Percentiles rank a stretch among this genome's conserved stretches.
Evolutionary conservation across 2,113 vertebrate species (phyloP).

Genomic region (Brachypodius melanocephalos): DNA sequence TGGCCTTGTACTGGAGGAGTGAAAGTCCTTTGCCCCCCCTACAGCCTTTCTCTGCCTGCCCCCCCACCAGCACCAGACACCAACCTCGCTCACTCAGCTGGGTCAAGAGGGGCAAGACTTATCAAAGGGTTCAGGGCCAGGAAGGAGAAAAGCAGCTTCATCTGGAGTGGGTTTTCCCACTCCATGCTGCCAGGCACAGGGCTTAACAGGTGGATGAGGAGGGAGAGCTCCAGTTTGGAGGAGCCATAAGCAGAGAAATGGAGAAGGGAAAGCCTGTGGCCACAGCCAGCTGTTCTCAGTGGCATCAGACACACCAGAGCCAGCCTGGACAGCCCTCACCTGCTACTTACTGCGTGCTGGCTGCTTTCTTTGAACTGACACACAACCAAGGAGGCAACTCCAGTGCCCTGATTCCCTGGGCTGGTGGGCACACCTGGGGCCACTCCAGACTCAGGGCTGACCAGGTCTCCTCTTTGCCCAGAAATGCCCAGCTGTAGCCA

Average conservation of each 20-base stretch:
- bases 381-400: fast-evolving
- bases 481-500: not conserved
- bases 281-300: fast-evolving
- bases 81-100: fast-evolving
- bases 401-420: not conserved
- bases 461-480: not conserved
- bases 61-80: not conserved
- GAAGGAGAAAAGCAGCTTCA: not conserved
- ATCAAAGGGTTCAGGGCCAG: not conserved
- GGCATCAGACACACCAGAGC: fast-evolving
- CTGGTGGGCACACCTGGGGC: fast-evolving
- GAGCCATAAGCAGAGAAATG: not conserved
- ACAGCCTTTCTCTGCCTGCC: not conserved
- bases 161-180: not conserved
- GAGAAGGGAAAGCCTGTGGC: not conserved
- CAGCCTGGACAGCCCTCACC: not conserved
- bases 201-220: not conserved
- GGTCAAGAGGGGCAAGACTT: not conserved
- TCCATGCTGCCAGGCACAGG: not conserved
- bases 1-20: not conserved
- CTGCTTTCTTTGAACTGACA: not conserved
- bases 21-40: not conserved
- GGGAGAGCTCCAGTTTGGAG: not conserved
- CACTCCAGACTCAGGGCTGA: not conserved
- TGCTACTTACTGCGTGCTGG: not conserved